Evolutionary conservation across 1,140 invertebrate species (phyloP).

Genomic region (Caenorhabditis briggsae): DNA sequence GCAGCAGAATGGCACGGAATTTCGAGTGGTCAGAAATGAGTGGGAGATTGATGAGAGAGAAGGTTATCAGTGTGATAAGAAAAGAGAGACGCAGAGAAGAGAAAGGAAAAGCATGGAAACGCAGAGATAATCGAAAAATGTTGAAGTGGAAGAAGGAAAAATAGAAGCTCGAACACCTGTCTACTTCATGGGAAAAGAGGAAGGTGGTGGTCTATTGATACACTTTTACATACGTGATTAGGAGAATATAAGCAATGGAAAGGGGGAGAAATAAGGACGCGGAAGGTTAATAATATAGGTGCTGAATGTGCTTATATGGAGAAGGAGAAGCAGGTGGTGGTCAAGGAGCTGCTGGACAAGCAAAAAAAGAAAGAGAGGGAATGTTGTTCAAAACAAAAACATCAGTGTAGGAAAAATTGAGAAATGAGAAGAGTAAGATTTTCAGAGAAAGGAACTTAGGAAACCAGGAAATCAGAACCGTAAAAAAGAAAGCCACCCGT

Average conservation of each 20-base stretch:
- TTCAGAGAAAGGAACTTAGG: neutral
- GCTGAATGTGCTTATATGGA: constrained; percentile 3
- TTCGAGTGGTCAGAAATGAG: constrained; percentile 49
- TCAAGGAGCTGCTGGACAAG: neutral
- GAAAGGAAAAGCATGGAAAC: neutral
- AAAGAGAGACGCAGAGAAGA: neutral
- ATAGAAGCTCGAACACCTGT: constrained; percentile 40
- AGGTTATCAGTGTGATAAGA: constrained; percentile 1
- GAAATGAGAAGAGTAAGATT: neutral
- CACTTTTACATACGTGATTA: constrained; percentile 52
- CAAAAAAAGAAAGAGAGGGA: neutral
- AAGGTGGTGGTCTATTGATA: constrained; percentile 12
- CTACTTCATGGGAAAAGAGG: neutral
- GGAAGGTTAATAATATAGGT: constrained; percentile 37
- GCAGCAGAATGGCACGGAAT: constrained; percentile 43
- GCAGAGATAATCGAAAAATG: constrained; percentile 1
- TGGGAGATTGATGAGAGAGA: neutral
- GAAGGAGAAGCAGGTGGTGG: neutral
- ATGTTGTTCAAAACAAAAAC: neutral
- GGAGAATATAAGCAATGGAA: neutral
- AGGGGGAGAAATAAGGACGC: neutral
- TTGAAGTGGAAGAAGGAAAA: neutral
- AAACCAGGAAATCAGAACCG: too few relatives aligned
- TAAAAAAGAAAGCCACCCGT: too few relatives aligned
- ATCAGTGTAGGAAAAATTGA: neutral